A percentile compares a stretch with the other conserved stretches of the same genome.
Conservation (phyloP, 2,113 vertebrate genomes). For the Pterocles gutturalis region DNA sequence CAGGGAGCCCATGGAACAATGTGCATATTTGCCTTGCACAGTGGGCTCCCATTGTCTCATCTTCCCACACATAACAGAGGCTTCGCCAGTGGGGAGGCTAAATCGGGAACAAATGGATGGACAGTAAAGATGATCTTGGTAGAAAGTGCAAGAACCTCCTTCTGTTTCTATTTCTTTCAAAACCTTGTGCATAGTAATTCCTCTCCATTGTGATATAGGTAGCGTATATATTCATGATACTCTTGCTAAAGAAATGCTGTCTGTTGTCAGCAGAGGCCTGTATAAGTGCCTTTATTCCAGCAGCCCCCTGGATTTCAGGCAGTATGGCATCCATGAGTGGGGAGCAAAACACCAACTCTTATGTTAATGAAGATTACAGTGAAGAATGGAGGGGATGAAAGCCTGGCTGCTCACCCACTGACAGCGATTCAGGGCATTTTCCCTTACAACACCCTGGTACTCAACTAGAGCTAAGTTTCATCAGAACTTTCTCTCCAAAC, state of each 20-base stretch:
- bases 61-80: background rate
- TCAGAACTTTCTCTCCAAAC: background rate
- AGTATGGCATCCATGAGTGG: slow-evolving; percentile 4
- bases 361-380: slow-evolving; percentile 60
- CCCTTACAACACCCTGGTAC: background rate
- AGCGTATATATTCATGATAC: background rate
- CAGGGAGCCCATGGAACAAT: background rate
- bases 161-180: slow-evolving; percentile 20
- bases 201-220: background rate
- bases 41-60: background rate
- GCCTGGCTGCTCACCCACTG: background rate
- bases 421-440: background rate
- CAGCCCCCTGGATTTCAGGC: background rate
- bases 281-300: background rate
- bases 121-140: background rate
- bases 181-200: slow-evolving; percentile 8
- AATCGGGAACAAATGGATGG: background rate
- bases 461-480: background rate
- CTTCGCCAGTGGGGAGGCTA: background rate
- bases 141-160: slow-evolving; percentile 33
- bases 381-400: slow-evolving; percentile 40
- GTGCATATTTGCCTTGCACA: fast-evolving
- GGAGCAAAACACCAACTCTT: slow-evolving; percentile 23
- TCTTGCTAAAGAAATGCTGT: background rate
- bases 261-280: background rate